phyloP scores from a whole-genome alignment of 2,113 vertebrate genomes.

The Porphyrio hochstetteri region DNA sequence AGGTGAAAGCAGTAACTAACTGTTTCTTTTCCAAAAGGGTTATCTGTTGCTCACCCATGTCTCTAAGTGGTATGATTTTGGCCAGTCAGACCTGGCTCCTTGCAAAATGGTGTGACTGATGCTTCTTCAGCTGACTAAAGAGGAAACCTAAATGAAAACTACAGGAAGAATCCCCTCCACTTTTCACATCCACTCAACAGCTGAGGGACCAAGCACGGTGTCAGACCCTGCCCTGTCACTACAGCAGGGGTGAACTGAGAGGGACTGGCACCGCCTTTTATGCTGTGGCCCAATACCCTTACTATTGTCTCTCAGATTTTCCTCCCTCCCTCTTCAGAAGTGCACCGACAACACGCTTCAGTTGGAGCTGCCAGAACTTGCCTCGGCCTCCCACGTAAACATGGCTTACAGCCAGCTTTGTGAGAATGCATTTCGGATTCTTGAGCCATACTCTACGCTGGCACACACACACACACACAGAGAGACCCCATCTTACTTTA shows the following conservation, averaged over 20 bases:
- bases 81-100: not conserved
- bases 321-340: not conserved
- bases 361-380: not conserved
- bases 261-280: not conserved
- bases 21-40: not conserved
- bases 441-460: not conserved
- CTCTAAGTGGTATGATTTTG: not conserved
- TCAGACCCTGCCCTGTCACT: fast-evolving
- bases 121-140: not conserved
- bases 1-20: not conserved
- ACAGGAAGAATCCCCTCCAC: not conserved
- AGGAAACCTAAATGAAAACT: not conserved
- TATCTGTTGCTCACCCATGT: not conserved
- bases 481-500: not conserved
- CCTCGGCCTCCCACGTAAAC: not conserved
- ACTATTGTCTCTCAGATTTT: not conserved
- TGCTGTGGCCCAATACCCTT: not conserved
- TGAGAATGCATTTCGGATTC: not conserved
- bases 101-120: fast-evolving
- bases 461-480: fast-evolving
- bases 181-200: not conserved
- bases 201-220: not conserved
- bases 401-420: not conserved
- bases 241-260: not conserved
- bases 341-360: fast-evolving